Base-by-base conservation (phyloP, 2,797 vertebrate species). In the Spea hammondii region DNA sequence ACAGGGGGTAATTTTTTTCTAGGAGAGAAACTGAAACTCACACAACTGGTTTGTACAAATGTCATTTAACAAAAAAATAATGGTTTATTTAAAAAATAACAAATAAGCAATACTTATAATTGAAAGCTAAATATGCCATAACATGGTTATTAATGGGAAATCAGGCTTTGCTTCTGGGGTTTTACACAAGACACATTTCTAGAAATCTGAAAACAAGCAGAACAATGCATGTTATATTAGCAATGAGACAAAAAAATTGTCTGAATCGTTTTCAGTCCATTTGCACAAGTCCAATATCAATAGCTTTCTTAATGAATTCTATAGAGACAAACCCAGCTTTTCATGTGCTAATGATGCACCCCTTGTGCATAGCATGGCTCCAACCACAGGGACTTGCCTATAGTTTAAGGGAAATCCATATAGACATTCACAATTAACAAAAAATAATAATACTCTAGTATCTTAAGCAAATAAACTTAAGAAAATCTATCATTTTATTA, bases 251-350 rank as follows among this genome's bases (percentile, higher is more conserved):
- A 32, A 32, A 32, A 32, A 32, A 32, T 32, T 32, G 17, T 17
- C 17, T 17, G 32, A 32, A 32, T 32, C 32, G 32, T 32, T 32
- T 32, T 32, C 3, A 3, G 32, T 1, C 32, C 32, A 32, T 32
- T 32, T 32, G 32, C 32, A 32, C 32, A 32, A 32, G 32, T 32
- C 32, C 32, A 32, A 32, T 32, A 32, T 32, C 32, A 32, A 72
- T 60, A 72, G 53, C 55, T 72, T 59, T 57, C 70, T 72, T 74
- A 74, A 74, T 74, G 72, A 74, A 57, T 57, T 74, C 57, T 74
- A 64, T 74, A 50, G 57, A 74, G 13, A 59, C 48, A 9, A 74
- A 64, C 10, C 32, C 47, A 53, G 62, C n/a, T 50, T 54, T 74
- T 64, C 48, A 65, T 74, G 32, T 65, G 72, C 49, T 74, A 65